Percentiles rank a stretch among this genome's conserved stretches.
Evolutionary conservation across 2,888 invertebrate genomes (phyloP).

Genomic region (Enchytraeus crypticus): DNA sequence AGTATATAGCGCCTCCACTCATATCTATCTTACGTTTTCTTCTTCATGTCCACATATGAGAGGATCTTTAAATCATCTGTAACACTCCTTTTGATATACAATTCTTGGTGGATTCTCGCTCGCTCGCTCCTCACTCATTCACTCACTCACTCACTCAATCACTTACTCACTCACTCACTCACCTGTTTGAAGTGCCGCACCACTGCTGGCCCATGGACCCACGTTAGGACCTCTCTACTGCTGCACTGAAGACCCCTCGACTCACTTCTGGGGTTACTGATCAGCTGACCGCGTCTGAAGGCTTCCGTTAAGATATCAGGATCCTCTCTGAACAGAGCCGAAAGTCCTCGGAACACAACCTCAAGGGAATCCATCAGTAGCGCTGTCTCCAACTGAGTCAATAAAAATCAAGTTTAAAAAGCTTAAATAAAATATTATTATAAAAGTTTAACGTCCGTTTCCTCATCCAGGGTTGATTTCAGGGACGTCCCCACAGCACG

Average conservation of each 20-base stretch:
- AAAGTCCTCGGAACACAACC: conserved; percentile 81
- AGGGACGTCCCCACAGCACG: too few relatives aligned
- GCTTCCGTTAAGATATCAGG: conserved; percentile 61
- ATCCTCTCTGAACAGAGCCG: conserved; percentile 74
- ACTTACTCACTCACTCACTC: conserved; percentile 70
- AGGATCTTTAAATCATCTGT: too few relatives aligned
- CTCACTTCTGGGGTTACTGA: conserved; percentile 15
- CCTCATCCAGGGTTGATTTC: too few relatives aligned
- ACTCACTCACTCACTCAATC: conserved; percentile 51
- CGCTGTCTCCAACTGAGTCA: conserved; percentile 74
- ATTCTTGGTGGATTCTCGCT: too few relatives aligned
- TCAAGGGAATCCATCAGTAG: conserved; percentile 91
- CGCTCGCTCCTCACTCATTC: too few relatives aligned
- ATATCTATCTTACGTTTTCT: too few relatives aligned
- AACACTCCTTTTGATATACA: too few relatives aligned
- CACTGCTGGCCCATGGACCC: conserved; percentile 39
- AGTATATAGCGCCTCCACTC: too few relatives aligned
- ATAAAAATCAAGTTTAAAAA: too few relatives aligned
- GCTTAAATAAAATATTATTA: too few relatives aligned
- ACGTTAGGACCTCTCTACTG: conserved; percentile 33
- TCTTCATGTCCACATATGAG: too few relatives aligned
- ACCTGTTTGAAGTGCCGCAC: conserved; percentile 34
- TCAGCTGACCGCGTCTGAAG: conserved; percentile 21
- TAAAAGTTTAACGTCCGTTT: too few relatives aligned
- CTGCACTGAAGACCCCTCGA: conserved; percentile 18